Conservation (phyloP, 1,140 invertebrate genomes). For the Zaprionus vittiger region DNA sequence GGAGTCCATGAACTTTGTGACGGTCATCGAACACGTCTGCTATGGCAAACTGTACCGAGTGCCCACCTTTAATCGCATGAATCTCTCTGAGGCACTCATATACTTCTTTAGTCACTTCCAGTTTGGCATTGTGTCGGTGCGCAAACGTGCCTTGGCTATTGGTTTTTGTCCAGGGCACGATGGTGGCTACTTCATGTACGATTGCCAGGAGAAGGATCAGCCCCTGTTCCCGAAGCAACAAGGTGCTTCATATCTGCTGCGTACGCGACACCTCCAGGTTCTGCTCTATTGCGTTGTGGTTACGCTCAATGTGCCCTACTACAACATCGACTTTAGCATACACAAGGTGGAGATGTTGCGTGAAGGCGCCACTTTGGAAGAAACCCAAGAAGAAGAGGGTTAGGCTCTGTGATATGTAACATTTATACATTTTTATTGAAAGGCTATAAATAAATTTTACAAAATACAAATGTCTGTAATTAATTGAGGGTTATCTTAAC, state of each 20-base stretch:
- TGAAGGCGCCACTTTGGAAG: constrained; percentile 63
- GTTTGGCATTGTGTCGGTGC: constrained; percentile 85
- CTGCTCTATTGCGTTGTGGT: constrained; percentile 86
- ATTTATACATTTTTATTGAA: constrained; percentile 12
- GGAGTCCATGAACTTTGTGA: constrained; percentile 86
- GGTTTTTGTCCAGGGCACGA: constrained; percentile 85
- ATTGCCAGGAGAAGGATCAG: constrained; percentile 86
- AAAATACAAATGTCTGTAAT: background rate
- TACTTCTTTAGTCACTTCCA: constrained; percentile 86
- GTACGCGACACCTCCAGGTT: constrained; percentile 86
- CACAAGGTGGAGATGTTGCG: constrained; percentile 78
- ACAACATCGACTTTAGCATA: constrained; percentile 75
- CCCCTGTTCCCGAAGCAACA: constrained; percentile 86
- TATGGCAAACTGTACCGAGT: constrained; percentile 87
- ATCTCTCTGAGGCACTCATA: constrained; percentile 86
- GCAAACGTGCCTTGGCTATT: constrained; percentile 86
- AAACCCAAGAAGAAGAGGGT: constrained; percentile 62
- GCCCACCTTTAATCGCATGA: constrained; percentile 85
- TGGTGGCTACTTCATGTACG: constrained; percentile 87
- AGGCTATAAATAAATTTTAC: constrained; percentile 18
- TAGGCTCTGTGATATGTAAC: background rate
- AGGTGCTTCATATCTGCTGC: constrained; percentile 86
- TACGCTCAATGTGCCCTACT: constrained; percentile 85
- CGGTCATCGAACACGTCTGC: constrained; percentile 86
- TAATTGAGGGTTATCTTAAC: too few relatives aligned